Evolutionary conservation across 2,113 vertebrate species (phyloP), one percentile per base, ranked within the genome.

Genomic region (Alectura lathami): DNA sequence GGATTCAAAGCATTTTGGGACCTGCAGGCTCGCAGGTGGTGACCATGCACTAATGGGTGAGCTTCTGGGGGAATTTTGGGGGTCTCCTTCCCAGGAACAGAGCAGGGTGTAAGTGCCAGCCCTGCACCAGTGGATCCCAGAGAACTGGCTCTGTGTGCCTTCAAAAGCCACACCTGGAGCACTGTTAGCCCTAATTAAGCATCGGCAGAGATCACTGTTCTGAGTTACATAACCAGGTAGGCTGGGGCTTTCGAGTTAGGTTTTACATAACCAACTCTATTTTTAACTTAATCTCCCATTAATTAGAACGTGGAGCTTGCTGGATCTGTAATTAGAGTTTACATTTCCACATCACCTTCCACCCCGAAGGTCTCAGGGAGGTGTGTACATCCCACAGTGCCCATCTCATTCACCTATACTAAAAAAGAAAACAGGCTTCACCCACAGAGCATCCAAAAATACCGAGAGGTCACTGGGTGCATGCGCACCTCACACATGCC

Each of bases 221-320:
- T 32, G 45, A n/a, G 34, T 43, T 67, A 53, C 48, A 68, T 38
- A 68, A 60, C 34, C 34, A 42, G 53, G 45, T 17, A 79, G 47
- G 11, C 22, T 0, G 0, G 36, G 29, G 34, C 42, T 89, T 84
- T 51, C 0, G 0, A 48, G 67, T 7, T 13, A 8, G n/a, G 17
- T 62, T 88, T 75, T 79, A 68, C 48, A 26, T 68, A 89, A 57
- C 80, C 2, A 0, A 14, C 34, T 50, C 67, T 84, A 74, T 80
- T 84, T 88, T 88, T 68, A 75, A 27, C 36, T 67, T 84, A 56
- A 68, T 74, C 74, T 56, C 60, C 48, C 56, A 18, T 75, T 63
- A 68, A 79, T 84, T 74, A 75, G 67, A 73, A 92, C 80, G 32
- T 13, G 42, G 67, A 78, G 36, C 38, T 82, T 70, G 63, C 47